A percentile compares a stretch with the other conserved stretches of the same genome.
Conservation (phyloP, 37 sponge, comb jelly and placozoan species). For the Aphrocallistes beatrix region DNA sequence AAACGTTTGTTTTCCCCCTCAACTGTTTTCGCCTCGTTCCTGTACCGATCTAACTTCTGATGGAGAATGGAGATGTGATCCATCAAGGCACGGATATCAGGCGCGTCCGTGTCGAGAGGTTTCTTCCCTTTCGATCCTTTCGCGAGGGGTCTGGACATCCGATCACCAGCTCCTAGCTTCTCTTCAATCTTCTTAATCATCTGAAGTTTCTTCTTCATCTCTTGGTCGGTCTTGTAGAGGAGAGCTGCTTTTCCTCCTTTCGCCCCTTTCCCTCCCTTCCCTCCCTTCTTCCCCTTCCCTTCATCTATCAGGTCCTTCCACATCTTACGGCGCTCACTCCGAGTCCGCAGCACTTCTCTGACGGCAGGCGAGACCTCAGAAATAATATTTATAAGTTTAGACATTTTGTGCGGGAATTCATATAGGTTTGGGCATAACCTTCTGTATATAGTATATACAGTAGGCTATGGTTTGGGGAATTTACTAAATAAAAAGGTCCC, state of each 20-base stretch:
- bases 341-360: background rate
- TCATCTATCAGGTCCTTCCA: background rate
- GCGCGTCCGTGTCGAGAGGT: background rate
- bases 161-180: background rate
- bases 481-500: too few species aligned
- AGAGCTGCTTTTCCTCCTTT: background rate
- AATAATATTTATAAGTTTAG: too few species aligned
- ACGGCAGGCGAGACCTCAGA: background rate
- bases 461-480: too few species aligned
- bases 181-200: background rate
- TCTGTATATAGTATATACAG: too few species aligned
- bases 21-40: background rate
- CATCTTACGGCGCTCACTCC: slow-evolving; percentile 1
- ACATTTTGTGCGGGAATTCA: too few species aligned
- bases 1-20: slow-evolving; percentile 7
- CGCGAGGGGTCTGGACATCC: background rate
- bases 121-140: background rate
- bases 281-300: background rate
- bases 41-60: background rate
- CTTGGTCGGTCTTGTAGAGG: background rate
- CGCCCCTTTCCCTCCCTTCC: background rate
- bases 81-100: background rate
- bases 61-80: background rate
- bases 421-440: too few species aligned
- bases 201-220: background rate